Conservation (phyloP, 2,888 invertebrate genomes). For the Synanthedon andrenaeformis region DNA sequence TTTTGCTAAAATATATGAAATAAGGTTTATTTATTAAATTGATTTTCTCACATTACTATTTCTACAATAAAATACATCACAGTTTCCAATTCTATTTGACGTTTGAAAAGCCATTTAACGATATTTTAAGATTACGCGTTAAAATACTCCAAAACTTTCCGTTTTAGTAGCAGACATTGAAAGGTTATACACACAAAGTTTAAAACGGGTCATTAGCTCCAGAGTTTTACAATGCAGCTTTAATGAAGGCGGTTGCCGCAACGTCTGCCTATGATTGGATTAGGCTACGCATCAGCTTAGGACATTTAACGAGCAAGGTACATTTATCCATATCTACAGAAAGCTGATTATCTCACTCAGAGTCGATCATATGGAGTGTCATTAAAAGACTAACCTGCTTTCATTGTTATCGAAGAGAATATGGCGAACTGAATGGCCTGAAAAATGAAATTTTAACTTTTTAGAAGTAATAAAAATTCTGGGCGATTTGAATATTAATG, state of each 20-base stretch:
- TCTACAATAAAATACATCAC: no score
- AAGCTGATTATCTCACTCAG: background rate
- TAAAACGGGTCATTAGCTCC: background rate
- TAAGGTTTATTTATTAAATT: no score
- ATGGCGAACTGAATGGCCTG: no score
- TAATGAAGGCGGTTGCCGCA: constrained; percentile 15
- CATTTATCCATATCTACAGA: background rate
- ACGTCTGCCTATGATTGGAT: constrained; percentile 21
- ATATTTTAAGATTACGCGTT: background rate
- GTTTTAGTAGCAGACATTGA: background rate
- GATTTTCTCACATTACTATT: no score
- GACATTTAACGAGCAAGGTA: background rate
- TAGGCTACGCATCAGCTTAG: constrained; percentile 7
- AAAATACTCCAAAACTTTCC: background rate
- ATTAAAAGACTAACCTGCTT: no score
- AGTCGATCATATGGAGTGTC: no score
- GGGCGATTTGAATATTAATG: background rate
- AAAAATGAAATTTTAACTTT: no score
- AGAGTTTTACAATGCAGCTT: constrained; percentile 19
- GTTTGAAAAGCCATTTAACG: no score
- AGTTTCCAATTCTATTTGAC: no score
- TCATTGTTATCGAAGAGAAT: no score
- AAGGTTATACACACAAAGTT: background rate
- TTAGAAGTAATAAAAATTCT: background rate
- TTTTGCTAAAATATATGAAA: no score